These are phyloP conservation scores for Centropristis striata DNA, from an alignment of 2,113 vertebrate species.

Conservation along the genomic window DNA sequence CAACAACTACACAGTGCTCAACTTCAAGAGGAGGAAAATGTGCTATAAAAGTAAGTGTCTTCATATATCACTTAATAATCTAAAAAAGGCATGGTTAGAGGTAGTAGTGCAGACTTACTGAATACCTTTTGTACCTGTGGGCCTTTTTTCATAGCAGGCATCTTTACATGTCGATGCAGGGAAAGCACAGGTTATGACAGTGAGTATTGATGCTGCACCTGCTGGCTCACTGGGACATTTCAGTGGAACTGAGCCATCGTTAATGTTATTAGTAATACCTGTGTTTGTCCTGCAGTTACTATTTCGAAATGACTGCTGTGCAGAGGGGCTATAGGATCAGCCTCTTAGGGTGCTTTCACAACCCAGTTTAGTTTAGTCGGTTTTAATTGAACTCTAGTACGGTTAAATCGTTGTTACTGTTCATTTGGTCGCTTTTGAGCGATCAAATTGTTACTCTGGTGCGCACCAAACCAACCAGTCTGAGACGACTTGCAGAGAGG, in stretches of 20 bases:
- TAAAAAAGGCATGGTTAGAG: background rate
- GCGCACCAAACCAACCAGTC: too few species aligned
- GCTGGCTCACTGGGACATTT: background rate
- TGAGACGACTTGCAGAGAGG: too few species aligned
- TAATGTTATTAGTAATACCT: background rate
- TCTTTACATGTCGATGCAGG: background rate
- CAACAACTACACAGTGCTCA: slow-evolving; percentile 98
- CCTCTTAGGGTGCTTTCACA: too few species aligned
- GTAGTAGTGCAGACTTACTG: background rate
- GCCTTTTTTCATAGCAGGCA: background rate
- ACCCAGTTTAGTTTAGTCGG: too few species aligned
- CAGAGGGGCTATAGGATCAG: too few species aligned
- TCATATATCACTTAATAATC: background rate
- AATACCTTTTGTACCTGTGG: background rate
- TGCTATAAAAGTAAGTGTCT: slow-evolving; percentile 93
- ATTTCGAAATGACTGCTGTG: too few species aligned
- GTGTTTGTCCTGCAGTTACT: background rate
- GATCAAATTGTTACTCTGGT: too few species aligned
- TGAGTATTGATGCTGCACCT: background rate
- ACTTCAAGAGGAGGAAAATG: slow-evolving; percentile 99
- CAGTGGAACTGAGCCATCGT: too few species aligned
- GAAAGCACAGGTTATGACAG: background rate
- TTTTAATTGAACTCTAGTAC: too few species aligned
- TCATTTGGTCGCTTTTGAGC: too few species aligned
- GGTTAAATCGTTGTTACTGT: too few species aligned